These are phyloP conservation scores for Diachasma alloeum DNA, from an alignment of 1,140 invertebrate genomes.

Conservation along the genomic window DNA sequence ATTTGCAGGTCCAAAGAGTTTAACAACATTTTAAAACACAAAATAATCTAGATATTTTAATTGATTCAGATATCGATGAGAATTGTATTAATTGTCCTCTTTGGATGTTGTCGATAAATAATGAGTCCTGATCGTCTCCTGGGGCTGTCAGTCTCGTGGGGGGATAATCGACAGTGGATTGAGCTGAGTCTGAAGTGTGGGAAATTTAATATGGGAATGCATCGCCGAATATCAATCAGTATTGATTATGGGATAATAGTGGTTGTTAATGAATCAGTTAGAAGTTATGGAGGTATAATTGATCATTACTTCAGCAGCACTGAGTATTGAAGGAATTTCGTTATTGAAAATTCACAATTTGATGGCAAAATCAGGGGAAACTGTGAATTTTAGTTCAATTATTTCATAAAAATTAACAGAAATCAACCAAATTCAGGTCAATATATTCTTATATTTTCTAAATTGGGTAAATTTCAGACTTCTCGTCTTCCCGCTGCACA, in stretches of 20 bases:
- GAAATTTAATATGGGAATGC: neutral
- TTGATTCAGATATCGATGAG: neutral
- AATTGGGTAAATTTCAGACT: too few relatives aligned
- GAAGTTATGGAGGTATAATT: slow-evolving; percentile 32
- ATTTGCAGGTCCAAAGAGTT: neutral
- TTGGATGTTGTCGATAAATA: slow-evolving; percentile 9
- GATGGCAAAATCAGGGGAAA: too few relatives aligned
- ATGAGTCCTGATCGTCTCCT: slow-evolving; percentile 57
- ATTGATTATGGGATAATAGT: too few relatives aligned
- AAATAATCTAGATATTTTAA: neutral
- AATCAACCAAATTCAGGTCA: too few relatives aligned
- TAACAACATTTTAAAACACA: neutral
- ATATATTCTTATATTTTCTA: too few relatives aligned
- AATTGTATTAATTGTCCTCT: neutral
- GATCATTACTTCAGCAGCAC: too few relatives aligned
- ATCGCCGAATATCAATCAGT: too few relatives aligned
- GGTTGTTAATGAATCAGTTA: slow-evolving; percentile 40
- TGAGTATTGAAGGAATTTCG: too few relatives aligned
- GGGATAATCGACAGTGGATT: slow-evolving; percentile 86
- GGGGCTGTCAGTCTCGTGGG: slow-evolving; percentile 81
- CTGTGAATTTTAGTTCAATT: too few relatives aligned
- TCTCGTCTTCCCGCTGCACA: too few relatives aligned
- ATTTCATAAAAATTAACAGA: too few relatives aligned
- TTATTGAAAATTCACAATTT: too few relatives aligned
- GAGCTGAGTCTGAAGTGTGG: slow-evolving; percentile 77